These are phyloP conservation scores for Acanthurus leucopareius DNA, from an alignment of 2,797 vertebrate genomes.

Conservation along the genomic window DNA sequence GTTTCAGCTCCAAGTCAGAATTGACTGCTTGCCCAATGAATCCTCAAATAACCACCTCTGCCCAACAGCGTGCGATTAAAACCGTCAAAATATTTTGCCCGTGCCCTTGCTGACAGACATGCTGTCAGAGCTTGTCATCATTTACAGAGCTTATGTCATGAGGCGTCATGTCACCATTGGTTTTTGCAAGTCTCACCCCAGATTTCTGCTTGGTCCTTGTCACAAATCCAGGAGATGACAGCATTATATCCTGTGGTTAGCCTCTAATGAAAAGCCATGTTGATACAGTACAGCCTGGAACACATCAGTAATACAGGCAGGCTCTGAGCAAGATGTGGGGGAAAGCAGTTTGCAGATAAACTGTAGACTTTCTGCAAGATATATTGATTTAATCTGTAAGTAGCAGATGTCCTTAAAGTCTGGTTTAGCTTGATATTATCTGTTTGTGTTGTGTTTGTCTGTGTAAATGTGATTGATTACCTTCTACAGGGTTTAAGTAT, in stretches of 20 bases:
- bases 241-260: slow-evolving; percentile 53
- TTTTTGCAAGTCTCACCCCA: slow-evolving; percentile 43
- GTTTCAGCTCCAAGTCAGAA: slow-evolving; percentile 36
- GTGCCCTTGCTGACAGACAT: slow-evolving; percentile 60
- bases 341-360: slow-evolving; percentile 12
- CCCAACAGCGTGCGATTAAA: slow-evolving; percentile 39
- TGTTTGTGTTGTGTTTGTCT: too few species aligned
- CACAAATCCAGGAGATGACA: slow-evolving; percentile 62
- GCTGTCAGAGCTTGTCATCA: slow-evolving; percentile 74
- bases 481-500: neutral
- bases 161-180: slow-evolving; percentile 54
- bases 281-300: slow-evolving; percentile 28
- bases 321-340: slow-evolving; percentile 19
- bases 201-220: slow-evolving; percentile 48
- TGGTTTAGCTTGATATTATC: too few species aligned
- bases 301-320: slow-evolving; percentile 24
- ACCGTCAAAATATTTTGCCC: slow-evolving; percentile 70
- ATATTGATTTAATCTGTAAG: slow-evolving; percentile 14
- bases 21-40: slow-evolving; percentile 42
- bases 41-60: slow-evolving; percentile 59
- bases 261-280: slow-evolving; percentile 46
- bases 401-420: neutral
- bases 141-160: slow-evolving; percentile 59
- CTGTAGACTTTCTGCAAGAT: neutral
- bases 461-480: neutral